Evolutionary conservation across 2,888 invertebrate genomes (phyloP), one percentile per base, ranked within the genome.

Genomic region (Drosophila yooni): DNA sequence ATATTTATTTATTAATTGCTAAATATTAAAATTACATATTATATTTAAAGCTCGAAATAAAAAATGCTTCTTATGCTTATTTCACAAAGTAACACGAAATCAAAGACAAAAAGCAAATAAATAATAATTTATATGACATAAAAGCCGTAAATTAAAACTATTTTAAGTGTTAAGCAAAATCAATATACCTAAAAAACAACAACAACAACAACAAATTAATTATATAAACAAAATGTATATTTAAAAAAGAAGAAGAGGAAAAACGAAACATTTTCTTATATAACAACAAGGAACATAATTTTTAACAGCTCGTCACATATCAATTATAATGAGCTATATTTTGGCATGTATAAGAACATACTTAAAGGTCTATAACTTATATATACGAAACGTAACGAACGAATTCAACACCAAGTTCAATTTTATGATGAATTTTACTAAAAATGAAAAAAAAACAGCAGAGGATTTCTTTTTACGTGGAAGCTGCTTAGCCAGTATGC

Each of bases 261-360:
- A 33, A 33, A 33, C 70, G 65, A 69, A 57, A 69, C 58, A 50
- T 86, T 80, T 79, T 83, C 84, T 82, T 71, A 68, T 58, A 70
- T 62, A 65, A 56, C 18, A 72, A 68, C n/a, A 62, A 51, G 67
- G n/a, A 69, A 82, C 31, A 52, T n/a, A 66, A 72, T 70, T 76
- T 79, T 84, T 71, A 81, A 73, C 59, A 74, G 88, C 90, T 88
- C 89, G 83, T 81, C 77, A 88, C 88, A 88, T 88, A 88, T 88
- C 88, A 88, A 81, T 81, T 86, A 81, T 70, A 88, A 79, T 77
- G 83, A 88, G 88, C 88, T 84, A 73, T 79, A 75, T 79, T 76
- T 86, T 74, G 71, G 63, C 74, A 63, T 43, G 52, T 51, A 56
- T n/a, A 67, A 72, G 66, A 58, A 27, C 43, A 66, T 36, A 64